Evolutionary conservation across 2,888 invertebrate genomes (phyloP).

Genomic region (Axea sp.): DNA sequence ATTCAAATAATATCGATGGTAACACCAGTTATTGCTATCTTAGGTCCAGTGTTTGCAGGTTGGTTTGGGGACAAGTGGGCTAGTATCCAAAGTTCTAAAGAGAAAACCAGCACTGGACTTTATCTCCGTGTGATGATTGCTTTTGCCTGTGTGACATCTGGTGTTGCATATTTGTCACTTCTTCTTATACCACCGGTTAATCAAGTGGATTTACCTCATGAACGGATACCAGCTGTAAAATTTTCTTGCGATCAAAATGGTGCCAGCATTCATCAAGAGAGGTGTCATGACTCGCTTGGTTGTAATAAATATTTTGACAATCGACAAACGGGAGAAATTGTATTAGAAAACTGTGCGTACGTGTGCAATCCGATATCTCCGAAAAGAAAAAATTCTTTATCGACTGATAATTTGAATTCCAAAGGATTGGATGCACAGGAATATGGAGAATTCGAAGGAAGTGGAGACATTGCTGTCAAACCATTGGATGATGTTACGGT

Average conservation of each 20-base stretch:
- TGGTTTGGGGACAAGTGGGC: slow-evolving; percentile 88
- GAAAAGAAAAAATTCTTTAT: slow-evolving; percentile 40
- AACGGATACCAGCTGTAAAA: slow-evolving; percentile 84
- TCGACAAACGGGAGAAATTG: slow-evolving; percentile 83
- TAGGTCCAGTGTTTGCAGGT: slow-evolving; percentile 89
- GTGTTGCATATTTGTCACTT: slow-evolving; percentile 85
- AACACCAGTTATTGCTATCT: slow-evolving; percentile 86
- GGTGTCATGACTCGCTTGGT: slow-evolving; percentile 84
- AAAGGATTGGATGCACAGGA: slow-evolving; percentile 16
- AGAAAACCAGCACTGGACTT: slow-evolving; percentile 82
- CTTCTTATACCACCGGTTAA: slow-evolving; percentile 85
- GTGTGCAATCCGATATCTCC: slow-evolving; percentile 80
- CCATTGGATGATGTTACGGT: slow-evolving; percentile 66
- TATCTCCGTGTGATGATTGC: slow-evolving; percentile 86
- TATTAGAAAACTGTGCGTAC: slow-evolving; percentile 86
- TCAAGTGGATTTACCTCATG: slow-evolving; percentile 80
- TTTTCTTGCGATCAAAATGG: slow-evolving; percentile 87
- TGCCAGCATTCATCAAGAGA: slow-evolving; percentile 86
- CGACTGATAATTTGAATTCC: not conserved
- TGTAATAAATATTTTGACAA: slow-evolving; percentile 84
- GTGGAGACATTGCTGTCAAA: slow-evolving; percentile 72
- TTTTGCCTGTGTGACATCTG: slow-evolving; percentile 84
- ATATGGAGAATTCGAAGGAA: slow-evolving; percentile 67
- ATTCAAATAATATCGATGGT: slow-evolving; percentile 87
- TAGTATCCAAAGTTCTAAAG: slow-evolving; percentile 73